These are phyloP conservation scores for Nasonia oneida DNA, from an alignment of 2,888 invertebrate genomes.

Conservation along the genomic window DNA sequence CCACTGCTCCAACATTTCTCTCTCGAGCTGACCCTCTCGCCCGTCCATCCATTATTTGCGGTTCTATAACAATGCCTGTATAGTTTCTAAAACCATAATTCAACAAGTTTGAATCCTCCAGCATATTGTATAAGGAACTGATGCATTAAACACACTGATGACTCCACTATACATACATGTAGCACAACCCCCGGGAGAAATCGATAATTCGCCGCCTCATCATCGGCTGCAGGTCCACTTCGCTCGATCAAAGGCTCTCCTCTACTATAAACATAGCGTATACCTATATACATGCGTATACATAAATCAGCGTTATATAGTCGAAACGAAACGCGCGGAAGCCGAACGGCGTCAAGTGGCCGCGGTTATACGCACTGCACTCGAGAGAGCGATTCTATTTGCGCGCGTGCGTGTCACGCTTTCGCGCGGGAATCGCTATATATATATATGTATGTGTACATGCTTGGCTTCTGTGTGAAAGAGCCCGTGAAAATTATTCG, in stretches of 20 bases:
- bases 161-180: too few species aligned
- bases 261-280: not conserved
- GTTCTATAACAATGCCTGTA: not conserved
- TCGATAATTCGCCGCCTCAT: not conserved
- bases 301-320: not conserved
- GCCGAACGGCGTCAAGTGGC: slow-evolving; percentile 6
- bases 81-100: not conserved
- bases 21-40: not conserved
- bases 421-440: slow-evolving; percentile 25
- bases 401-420: slow-evolving; percentile 21
- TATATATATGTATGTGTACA: not conserved
- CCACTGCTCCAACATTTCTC: not conserved
- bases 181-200: not conserved
- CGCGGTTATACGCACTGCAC: not conserved
- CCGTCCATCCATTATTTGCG: not conserved
- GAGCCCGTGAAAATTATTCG: slow-evolving; percentile 12
- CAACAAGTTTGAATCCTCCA: not conserved
- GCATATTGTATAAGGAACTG: not conserved
- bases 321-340: slow-evolving; percentile 3
- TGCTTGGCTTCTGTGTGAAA: not conserved
- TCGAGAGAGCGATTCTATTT: slow-evolving; percentile 6
- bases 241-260: not conserved
- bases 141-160: too few species aligned
- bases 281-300: not conserved
- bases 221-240: not conserved